phyloP scores from a whole-genome alignment of 2,888 invertebrate species.

The Drymonia ruficornis region DNA sequence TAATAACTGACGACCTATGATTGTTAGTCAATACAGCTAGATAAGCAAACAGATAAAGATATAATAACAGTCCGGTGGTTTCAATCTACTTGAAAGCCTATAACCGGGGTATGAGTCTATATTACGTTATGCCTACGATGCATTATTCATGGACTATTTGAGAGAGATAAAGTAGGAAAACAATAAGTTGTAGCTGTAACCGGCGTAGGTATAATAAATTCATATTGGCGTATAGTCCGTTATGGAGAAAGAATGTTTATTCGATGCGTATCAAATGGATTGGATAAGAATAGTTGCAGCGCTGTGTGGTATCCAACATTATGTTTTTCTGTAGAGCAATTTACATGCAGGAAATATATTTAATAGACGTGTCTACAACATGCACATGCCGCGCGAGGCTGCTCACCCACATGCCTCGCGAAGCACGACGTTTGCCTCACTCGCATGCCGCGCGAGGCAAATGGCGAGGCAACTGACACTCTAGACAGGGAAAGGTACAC shows the following conservation, averaged over 20 bases:
- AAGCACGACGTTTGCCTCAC: too few species aligned
- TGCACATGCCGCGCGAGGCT: too few species aligned
- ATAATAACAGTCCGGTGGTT: slow-evolving; percentile 56
- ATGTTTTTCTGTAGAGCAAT: neutral
- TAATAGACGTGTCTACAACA: too few species aligned
- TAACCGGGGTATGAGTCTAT: slow-evolving; percentile 34
- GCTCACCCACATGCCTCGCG: too few species aligned
- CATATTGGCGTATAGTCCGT: slow-evolving; percentile 42
- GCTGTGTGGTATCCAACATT: neutral
- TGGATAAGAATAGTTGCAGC: slow-evolving; percentile 18
- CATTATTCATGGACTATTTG: slow-evolving; percentile 66
- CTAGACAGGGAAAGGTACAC: too few species aligned
- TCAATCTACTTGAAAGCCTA: slow-evolving; percentile 72
- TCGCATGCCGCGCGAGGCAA: too few species aligned
- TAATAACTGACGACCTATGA: slow-evolving; percentile 11
- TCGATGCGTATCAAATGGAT: slow-evolving; percentile 17
- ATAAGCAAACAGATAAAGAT: slow-evolving; percentile 39
- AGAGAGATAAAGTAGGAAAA: slow-evolving; percentile 46
- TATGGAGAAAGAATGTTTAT: slow-evolving; percentile 40
- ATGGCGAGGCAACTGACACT: too few species aligned
- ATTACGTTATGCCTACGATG: slow-evolving; percentile 55
- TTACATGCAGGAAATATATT: neutral
- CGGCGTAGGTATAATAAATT: slow-evolving; percentile 38
- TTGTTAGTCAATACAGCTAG: slow-evolving; percentile 25
- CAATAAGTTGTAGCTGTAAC: slow-evolving; percentile 39